Evolutionary conservation across 2,113 vertebrate genomes (phyloP), one percentile per base, ranked within the genome.

Genomic region (Phaethornis superciliosus): DNA sequence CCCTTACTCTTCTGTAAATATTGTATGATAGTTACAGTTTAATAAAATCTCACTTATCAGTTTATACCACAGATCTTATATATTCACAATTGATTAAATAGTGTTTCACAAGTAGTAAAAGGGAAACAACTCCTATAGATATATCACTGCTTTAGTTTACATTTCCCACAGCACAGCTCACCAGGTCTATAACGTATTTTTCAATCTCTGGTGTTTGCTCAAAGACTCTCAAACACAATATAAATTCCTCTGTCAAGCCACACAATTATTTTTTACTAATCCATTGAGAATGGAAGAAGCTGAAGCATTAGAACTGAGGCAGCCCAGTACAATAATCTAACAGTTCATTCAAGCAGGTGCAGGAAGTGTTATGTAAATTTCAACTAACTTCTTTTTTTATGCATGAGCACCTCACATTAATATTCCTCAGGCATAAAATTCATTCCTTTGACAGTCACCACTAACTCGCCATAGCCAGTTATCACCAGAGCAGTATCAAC

Each of bases 191-290:
- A 97, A 96, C 89, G 91, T 94, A 96, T 97, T 96, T 97, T 95
- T 97, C 91, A 90, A 92, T 93, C 93, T 95, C 94, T 95, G 75
- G 91, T 90, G 95, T 94, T 96, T 96, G 95, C 92, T 97, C 64
- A 95, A 95, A 96, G 70, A 95, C 87, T 95, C 89, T 97, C 95
- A 96, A 97, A 96, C 67, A 93, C 83, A 89, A 95, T 95, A 95
- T 94, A 96, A 97, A 95, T 97, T 94, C 92, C 56, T 94, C 72
- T 92, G 89, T 96, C 88, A 97, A 97, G 89, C 71, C 51, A 91
- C 88, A 95, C 82, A 96, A 91, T 96, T 96, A 94, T 96, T 97
- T 97, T 97, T 97, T 93, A 93, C 83, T 93, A 96, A 94, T 96
- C 91, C 92, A 95, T 78, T 90, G 95, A 97, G 96, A 97, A 88